phyloP scores from a whole-genome alignment of 2,113 vertebrate species.

The Ariopsis seemanni region DNA sequence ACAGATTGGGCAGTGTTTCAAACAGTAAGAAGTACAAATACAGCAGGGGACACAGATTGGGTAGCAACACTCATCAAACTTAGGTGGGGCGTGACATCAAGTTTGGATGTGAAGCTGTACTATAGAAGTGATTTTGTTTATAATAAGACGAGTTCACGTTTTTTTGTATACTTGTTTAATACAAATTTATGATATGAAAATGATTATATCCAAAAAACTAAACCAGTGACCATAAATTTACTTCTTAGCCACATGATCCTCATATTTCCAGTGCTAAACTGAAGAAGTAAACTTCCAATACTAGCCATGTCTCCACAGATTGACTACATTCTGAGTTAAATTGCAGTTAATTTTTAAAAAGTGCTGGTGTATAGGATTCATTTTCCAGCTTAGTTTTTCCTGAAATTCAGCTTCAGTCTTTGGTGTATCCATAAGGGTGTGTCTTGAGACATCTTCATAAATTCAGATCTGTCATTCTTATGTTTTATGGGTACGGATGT shows the following conservation, averaged over 20 bases:
- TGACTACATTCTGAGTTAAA: neutral
- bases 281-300: neutral
- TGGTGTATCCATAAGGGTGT: neutral
- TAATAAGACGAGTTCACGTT: neutral
- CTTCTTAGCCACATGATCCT: neutral
- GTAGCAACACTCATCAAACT: neutral
- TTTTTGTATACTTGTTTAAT: neutral
- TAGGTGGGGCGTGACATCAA: neutral
- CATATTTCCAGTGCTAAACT: neutral
- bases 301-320: neutral
- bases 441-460: neutral
- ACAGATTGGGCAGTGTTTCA: neutral
- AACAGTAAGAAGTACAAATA: neutral
- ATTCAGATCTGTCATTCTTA: slow-evolving; percentile 14
- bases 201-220: neutral
- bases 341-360: neutral
- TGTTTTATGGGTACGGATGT: neutral
- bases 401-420: neutral
- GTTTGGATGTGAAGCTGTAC: neutral
- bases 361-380: neutral
- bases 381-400: neutral
- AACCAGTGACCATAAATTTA: neutral
- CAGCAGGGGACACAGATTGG: neutral
- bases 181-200: neutral
- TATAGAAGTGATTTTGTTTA: neutral